Conservation (phyloP, 2,888 invertebrate species). For the Apamea epomidion region DNA sequence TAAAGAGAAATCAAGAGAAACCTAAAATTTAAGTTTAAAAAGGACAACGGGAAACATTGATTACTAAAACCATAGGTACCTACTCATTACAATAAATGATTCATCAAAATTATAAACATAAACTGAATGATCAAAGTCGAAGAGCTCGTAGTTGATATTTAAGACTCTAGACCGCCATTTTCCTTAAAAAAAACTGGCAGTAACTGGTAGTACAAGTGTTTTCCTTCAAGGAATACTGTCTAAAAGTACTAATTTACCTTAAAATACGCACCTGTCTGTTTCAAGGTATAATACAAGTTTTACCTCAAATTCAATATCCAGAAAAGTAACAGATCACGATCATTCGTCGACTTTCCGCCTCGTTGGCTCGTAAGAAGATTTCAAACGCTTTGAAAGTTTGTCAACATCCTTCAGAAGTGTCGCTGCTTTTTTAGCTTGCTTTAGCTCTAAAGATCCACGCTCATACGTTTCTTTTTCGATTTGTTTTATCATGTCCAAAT, state of each 20-base stretch:
- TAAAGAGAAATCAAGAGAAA: not conserved
- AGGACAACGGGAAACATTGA: not conserved
- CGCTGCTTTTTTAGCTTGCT: slow-evolving; percentile 80
- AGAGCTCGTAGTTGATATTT: not conserved
- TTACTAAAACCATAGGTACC: not conserved
- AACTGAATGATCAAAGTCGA: not conserved
- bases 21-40: not conserved
- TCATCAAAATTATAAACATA: not conserved
- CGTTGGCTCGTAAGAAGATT: slow-evolving; percentile 82
- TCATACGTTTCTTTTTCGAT: slow-evolving; percentile 85
- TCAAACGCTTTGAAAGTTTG: slow-evolving; percentile 81
- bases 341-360: slow-evolving; percentile 65
- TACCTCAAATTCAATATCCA: not conserved
- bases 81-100: not conserved
- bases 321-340: not conserved
- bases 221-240: too few relatives aligned
- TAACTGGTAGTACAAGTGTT: not conserved
- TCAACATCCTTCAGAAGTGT: slow-evolving; percentile 82
- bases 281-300: slow-evolving; percentile 6
- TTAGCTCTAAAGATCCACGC: slow-evolving; percentile 77
- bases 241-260: not conserved
- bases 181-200: not conserved
- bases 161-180: not conserved
- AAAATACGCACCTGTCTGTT: not conserved
- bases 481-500: slow-evolving; percentile 80